phyloP scores from a whole-genome alignment of 2,797 vertebrate species.

The Novumbra hubbsi region DNA sequence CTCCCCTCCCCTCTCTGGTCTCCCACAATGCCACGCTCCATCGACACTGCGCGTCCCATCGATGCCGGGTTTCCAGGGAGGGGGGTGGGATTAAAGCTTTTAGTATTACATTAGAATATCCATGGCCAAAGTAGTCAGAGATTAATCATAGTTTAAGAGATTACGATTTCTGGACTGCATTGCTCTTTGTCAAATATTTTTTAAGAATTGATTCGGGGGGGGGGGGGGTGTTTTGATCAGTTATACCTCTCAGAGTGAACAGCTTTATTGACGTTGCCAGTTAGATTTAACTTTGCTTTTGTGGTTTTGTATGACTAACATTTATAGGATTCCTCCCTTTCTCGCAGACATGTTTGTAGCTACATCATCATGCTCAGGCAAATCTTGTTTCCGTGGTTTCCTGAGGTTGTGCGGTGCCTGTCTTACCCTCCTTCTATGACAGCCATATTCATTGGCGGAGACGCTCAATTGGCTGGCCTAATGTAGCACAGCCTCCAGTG shows the following conservation, averaged over 20 bases:
- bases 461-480: conserved; percentile 46
- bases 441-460: conserved; percentile 39
- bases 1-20: not conserved
- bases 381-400: not conserved
- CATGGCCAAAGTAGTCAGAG: not conserved
- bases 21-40: conserved; percentile 4
- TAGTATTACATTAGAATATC: not conserved
- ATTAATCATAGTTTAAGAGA: not conserved
- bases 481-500: conserved; percentile 43
- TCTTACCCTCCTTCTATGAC: not conserved
- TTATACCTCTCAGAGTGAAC: not conserved
- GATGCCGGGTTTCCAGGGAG: not conserved
- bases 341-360: not conserved
- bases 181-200: not conserved
- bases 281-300: not conserved
- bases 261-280: not conserved
- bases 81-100: not conserved
- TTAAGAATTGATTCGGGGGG: not conserved
- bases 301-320: not conserved
- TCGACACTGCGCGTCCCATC: not conserved
- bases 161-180: not conserved
- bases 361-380: not conserved
- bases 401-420: not conserved
- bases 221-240: not conserved
- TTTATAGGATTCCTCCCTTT: not conserved